These are phyloP conservation scores for Trogon melanurus DNA, from an alignment of 2,113 vertebrate genomes.

Conservation along the genomic window DNA sequence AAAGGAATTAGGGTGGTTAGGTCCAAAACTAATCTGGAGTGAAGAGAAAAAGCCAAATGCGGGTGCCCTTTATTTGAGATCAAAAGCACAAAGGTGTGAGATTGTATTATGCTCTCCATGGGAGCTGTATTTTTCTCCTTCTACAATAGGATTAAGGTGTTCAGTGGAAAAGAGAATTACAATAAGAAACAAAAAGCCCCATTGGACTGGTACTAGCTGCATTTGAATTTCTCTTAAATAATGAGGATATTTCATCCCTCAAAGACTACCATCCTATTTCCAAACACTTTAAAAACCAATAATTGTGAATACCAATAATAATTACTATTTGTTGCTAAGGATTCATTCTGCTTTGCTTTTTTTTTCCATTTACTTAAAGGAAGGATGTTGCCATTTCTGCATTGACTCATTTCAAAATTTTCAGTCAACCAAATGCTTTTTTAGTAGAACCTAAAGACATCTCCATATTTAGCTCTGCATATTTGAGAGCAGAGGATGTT, in stretches of 20 bases:
- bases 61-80: slow-evolving; percentile 49
- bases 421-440: slow-evolving; percentile 17
- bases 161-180: slow-evolving; percentile 30
- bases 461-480: slow-evolving; percentile 46
- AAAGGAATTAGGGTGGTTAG: slow-evolving; percentile 17
- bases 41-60: slow-evolving; percentile 33
- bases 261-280: neutral
- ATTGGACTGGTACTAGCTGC: neutral
- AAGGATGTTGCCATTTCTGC: slow-evolving; percentile 5
- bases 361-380: neutral
- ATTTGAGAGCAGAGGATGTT: slow-evolving; percentile 15
- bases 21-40: slow-evolving; percentile 22
- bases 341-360: neutral
- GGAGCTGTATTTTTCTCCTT: slow-evolving; percentile 55
- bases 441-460: slow-evolving; percentile 22
- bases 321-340: neutral
- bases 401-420: slow-evolving; percentile 31
- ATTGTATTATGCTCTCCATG: slow-evolving; percentile 54
- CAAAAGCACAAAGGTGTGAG: slow-evolving; percentile 56
- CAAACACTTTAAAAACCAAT: neutral
- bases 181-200: neutral
- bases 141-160: slow-evolving; percentile 59
- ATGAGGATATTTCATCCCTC: neutral
- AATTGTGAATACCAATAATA: neutral
- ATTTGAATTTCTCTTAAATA: slow-evolving; percentile 11